Base-by-base conservation (phyloP, 1,140 invertebrate genomes). In the Cylas formicarius region DNA sequence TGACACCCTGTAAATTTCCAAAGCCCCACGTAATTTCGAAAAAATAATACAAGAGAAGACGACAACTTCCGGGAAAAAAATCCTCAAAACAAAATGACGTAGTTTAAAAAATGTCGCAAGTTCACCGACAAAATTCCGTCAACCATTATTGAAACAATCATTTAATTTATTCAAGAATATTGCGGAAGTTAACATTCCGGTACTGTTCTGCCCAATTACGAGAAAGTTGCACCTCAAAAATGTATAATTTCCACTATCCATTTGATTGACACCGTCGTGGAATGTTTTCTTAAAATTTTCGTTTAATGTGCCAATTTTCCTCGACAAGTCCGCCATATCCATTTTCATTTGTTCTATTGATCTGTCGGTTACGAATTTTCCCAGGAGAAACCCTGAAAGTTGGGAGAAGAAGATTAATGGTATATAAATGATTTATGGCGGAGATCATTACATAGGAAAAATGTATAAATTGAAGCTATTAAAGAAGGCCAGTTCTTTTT, bases 281-380 rank as follows among this genome's bases (percentile, higher is more conserved):
- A 53, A 49, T 23, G 42, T 37, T 18, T 36, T 23, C 26, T 50
- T 31, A 4, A 53, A 20, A 11, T 44, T 48, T 9, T 35, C 18
- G 22, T 52, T 43, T 13, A 52, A 20, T 10, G 10, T 14, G 10
- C 8, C 34, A 6, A 53, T 19, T 45, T 49, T 50, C 13, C 27
- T 40, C 5, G 41, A 41, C 2, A 53, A 16, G 10, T 49, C 46
- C 7, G 9, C 21, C 8, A 49, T 22, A 31, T 53, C 46, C 1
- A 33, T 3, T 16, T 13, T 39, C 18, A 53, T 33, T n/a, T 49
- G 36, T 6, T 45, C 38, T 14, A 53, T n/a, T 9, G 61, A 61
- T 16, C 63, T 51, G 26, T 71, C 65, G 8, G 65, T 49, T 0
- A 65, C 62, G 22, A 70, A 71, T 20, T 67, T 62, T 0, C 70